Evolutionary conservation across 2,888 invertebrate species (phyloP), one percentile per base, ranked within the genome.

Genomic region (Caenorhabditis drosophilae): DNA sequence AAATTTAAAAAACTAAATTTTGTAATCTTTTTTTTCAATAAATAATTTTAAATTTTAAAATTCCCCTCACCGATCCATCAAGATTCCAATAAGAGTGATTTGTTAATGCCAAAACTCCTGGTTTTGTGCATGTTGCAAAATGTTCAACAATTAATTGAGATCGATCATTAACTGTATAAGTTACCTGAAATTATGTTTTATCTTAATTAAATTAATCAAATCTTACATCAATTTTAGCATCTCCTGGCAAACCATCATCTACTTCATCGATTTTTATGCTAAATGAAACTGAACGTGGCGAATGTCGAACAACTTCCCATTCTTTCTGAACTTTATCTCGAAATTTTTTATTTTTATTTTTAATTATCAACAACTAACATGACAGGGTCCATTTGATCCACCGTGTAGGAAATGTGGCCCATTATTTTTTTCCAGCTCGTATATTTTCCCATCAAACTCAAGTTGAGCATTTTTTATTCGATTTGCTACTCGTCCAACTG

Each of bases 21-120:
- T n/a, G n/a, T n/a, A n/a, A n/a, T n/a, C n/a, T n/a, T n/a, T n/a
- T n/a, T n/a, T n/a, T n/a, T n/a, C n/a, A n/a, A n/a, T n/a, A n/a
- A n/a, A n/a, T n/a, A n/a, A n/a, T n/a, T n/a, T n/a, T n/a, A n/a
- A n/a, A n/a, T n/a, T n/a, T n/a, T n/a, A n/a, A n/a, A n/a, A n/a
- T n/a, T n/a, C n/a, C n/a, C 50, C 57, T 52, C 35, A 67, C 70
- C n/a, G 64, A 54, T n/a, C 69, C 73, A 54, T 76, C 73, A 2
- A 76, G 55, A 47, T 72, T 73, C 73, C 73, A 76, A 48, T 73
- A 76, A 16, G 76, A 50, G 42, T 76, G 76, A 48, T 76, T 73
- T 3, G 76, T 73, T 12, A 76, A 45, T 0, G 60, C 63, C 6
- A 76, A 46, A 9, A 73, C 52, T 4, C 66, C 68, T 0, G 67